These are phyloP conservation scores for Drosophila ogumai DNA, from an alignment of 1,140 invertebrate genomes.

Conservation along the genomic window DNA sequence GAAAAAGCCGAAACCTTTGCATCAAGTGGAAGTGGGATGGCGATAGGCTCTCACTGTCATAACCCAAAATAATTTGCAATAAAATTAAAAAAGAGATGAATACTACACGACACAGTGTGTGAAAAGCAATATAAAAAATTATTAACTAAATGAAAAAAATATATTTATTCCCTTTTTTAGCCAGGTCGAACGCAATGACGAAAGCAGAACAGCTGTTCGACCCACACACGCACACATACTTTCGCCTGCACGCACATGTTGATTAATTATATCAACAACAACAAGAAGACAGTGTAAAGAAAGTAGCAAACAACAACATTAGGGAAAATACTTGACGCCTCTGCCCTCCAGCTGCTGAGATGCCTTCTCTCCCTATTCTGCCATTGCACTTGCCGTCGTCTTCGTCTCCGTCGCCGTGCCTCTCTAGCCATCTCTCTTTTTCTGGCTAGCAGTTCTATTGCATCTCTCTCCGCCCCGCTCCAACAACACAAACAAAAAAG, in stretches of 20 bases:
- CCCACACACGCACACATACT: constrained; percentile 7
- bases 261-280: constrained; percentile 51
- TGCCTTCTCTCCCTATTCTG: constrained; percentile 14
- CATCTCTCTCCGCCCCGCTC: constrained; percentile 11
- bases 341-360: constrained; percentile 15
- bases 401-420: constrained; percentile 12
- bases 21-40: constrained; percentile 42
- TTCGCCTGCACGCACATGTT: constrained; percentile 44
- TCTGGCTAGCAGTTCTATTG: constrained; percentile 53
- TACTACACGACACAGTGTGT: not conserved
- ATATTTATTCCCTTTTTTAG: constrained; percentile 8
- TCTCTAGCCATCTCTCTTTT: constrained; percentile 29
- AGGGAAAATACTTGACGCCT: constrained; percentile 22
- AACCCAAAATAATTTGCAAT: constrained; percentile 34
- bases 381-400: constrained; percentile 28
- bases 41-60: constrained; percentile 19
- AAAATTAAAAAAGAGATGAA: constrained; percentile 7
- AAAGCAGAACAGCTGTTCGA: constrained; percentile 56
- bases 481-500: constrained; percentile 46
- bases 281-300: constrained; percentile 29
- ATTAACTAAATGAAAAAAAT: too few relatives aligned
- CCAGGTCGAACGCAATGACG: constrained; percentile 40
- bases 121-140: not conserved
- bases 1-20: constrained; percentile 5
- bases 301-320: constrained; percentile 10